Conservation (phyloP, 2,888 invertebrate species). For the Perdita meconis region DNA sequence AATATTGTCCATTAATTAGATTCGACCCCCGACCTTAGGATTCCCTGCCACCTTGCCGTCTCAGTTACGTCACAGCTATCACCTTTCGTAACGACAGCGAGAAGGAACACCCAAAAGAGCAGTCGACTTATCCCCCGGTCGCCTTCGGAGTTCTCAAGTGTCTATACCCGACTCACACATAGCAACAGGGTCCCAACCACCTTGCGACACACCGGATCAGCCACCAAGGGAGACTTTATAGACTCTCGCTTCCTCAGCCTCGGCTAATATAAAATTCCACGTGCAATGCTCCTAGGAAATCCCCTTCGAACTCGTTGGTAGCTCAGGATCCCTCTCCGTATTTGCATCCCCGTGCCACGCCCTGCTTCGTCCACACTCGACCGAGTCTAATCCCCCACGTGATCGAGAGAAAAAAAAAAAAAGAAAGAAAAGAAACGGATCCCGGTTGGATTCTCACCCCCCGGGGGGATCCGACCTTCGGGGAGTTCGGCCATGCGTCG, state of each 20-base stretch:
- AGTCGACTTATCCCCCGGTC: background rate
- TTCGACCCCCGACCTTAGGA: background rate
- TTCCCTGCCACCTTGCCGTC: slow-evolving; percentile 9
- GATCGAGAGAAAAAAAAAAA: slow-evolving; percentile 2
- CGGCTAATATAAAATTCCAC: slow-evolving; percentile 32
- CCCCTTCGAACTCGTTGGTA: background rate
- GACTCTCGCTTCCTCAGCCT: too few species aligned
- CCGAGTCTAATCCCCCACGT: slow-evolving; percentile 32
- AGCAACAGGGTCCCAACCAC: slow-evolving; percentile 1
- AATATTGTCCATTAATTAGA: background rate
- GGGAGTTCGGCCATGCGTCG: slow-evolving; percentile 61
- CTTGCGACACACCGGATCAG: background rate
- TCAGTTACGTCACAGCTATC: slow-evolving; percentile 2
- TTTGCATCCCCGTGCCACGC: slow-evolving; percentile 54
- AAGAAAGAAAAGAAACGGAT: background rate
- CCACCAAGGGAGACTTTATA: background rate
- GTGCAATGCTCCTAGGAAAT: slow-evolving; percentile 15
- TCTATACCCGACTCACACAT: background rate
- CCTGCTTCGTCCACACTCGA: slow-evolving; percentile 30
- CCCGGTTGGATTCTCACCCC: slow-evolving; percentile 20
- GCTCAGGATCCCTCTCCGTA: slow-evolving; percentile 3
- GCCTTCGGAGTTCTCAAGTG: background rate
- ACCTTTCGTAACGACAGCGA: slow-evolving; percentile 3
- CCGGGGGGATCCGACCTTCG: slow-evolving; percentile 24
- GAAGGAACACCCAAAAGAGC: background rate